Base-by-base conservation (phyloP, 2,797 vertebrate species). In the Nannoperca australis region DNA sequence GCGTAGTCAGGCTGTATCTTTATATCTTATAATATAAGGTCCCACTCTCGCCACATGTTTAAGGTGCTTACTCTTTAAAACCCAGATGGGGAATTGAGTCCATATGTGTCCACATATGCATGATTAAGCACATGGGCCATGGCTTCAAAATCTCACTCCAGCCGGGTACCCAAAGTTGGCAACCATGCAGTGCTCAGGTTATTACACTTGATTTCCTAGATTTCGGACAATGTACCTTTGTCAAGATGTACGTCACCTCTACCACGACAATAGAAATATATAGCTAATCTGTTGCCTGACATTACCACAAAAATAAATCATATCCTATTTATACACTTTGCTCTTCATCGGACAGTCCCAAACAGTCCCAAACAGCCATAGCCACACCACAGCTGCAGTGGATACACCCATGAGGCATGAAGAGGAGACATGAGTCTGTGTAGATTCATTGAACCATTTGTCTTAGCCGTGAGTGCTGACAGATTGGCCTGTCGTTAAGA, bases 361-460 rank as follows among this genome's bases (percentile, higher is more conserved):
- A 58, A 67, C 40, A 22, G 45, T 62, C 49, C 40, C 61, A 67
- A 58, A 70, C 0, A 11, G 27, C 20, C n/a, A 79, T 17, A 49
- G 63, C 61, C 64, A 65, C 66, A 63, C 24, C 49, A 66, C 69
- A 72, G 84, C 79, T 70, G 66, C 54, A 54, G 42, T 60, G 45
- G 74, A 56, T 56, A 12, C n/a, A 67, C 80, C 84, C 83, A 77
- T 34, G 59, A 82, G 81, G 81, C 59, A 34, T 50, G 32, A 54
- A 70, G 59, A 70, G 86, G 73, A 75, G 73, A 81, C 70, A 74
- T 51, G 30, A 76, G 74, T 68, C 71, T 59, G 81, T 32, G 66
- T 49, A 86, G 91, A 94, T 38, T 38, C 36, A 38, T 86, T 88
- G 89, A 87, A 80, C 73, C 84, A 87, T 94, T 93, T 88, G 90